Evolutionary conservation across 2,888 invertebrate species (phyloP).

Genomic region (Cantharis nigra): DNA sequence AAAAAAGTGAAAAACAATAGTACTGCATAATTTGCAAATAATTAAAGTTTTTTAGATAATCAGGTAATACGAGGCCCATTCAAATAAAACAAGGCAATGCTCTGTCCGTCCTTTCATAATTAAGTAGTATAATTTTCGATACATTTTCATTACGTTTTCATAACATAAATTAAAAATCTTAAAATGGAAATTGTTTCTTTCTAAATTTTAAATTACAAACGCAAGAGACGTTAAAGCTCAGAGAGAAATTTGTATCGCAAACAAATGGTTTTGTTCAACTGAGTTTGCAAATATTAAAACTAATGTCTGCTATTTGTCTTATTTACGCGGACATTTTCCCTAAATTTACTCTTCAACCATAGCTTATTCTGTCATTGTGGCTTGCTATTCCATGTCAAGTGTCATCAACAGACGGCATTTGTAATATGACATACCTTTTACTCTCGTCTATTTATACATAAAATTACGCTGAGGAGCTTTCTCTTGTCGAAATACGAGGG

Average conservation of each 20-base stretch:
- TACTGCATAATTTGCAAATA: background rate
- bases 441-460: background rate
- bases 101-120: background rate
- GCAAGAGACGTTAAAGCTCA: background rate
- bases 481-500: background rate
- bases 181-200: background rate
- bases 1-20: background rate
- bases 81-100: background rate
- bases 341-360: conserved; percentile 17
- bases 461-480: conserved; percentile 5
- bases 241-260: background rate
- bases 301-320: conserved; percentile 13
- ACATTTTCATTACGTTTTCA: too few species aligned
- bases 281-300: conserved; percentile 16
- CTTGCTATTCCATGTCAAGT: conserved; percentile 29
- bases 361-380: conserved; percentile 18
- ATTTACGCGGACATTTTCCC: conserved; percentile 18
- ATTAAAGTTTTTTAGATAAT: background rate
- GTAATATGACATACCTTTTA: conserved; percentile 29
- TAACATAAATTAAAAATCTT: background rate
- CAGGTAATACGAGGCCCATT: background rate
- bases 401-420: conserved; percentile 33
- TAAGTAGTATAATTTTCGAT: too few species aligned
- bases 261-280: conserved; percentile 1
- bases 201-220: background rate